These are phyloP conservation scores for Steinernema scapterisci DNA, from an alignment of 2,888 invertebrate species.

Conservation along the genomic window DNA sequence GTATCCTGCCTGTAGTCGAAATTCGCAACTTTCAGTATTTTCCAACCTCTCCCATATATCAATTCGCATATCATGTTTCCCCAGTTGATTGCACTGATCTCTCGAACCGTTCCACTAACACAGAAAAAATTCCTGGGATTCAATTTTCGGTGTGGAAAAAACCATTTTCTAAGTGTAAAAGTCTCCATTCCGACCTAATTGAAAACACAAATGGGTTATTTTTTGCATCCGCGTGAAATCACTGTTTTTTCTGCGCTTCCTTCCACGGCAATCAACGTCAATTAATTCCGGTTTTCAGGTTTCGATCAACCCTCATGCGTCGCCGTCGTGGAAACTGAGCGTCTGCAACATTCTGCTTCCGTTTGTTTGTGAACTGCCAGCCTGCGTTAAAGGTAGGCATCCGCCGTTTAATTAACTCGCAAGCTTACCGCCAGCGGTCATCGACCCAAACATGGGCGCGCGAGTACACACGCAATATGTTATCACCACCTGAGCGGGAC, in stretches of 20 bases:
- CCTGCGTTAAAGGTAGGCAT: constrained; percentile 78
- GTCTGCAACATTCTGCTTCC: constrained; percentile 91
- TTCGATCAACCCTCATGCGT: constrained; percentile 11
- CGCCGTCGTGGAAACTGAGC: constrained; percentile 81
- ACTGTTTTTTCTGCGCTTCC: background rate
- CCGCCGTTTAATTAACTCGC: constrained; percentile 11
- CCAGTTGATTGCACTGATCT: no score
- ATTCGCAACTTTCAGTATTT: no score
- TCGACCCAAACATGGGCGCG: background rate
- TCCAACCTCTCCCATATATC: no score
- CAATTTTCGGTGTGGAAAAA: no score
- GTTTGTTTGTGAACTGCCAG: constrained; percentile 87
- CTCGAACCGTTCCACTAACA: no score
- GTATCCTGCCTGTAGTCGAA: no score
- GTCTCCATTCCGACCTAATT: no score
- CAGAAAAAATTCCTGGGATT: no score
- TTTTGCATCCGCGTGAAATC: no score
- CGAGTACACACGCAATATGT: background rate
- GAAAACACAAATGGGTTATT: no score
- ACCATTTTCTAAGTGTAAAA: no score
- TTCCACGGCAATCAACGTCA: constrained; percentile 34
- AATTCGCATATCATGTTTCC: no score
- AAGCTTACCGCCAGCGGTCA: constrained; percentile 16
- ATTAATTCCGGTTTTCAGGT: constrained; percentile 3
- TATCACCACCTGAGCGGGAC: constrained; percentile 17